These are phyloP conservation scores for Chrysodeixis includens DNA, from an alignment of 2,888 invertebrate species.

Conservation along the genomic window DNA sequence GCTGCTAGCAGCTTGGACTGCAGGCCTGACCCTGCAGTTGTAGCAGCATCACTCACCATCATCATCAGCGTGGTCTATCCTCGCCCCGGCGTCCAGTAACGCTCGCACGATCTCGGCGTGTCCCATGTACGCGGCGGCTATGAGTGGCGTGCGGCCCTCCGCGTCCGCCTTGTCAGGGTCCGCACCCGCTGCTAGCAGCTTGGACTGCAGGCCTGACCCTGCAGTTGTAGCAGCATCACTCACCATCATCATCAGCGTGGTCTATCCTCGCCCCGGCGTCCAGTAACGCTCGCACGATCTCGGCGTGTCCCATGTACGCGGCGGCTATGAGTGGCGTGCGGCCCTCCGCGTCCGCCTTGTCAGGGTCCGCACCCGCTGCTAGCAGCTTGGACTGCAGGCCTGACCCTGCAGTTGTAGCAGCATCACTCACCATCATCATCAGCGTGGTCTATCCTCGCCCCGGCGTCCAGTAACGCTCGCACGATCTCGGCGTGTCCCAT, in stretches of 20 bases:
- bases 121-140: constrained; percentile 99
- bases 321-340: constrained; percentile 92
- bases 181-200: too few species aligned
- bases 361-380: too few species aligned
- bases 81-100: constrained; percentile 94
- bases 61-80: constrained; percentile 95
- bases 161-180: too few species aligned
- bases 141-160: constrained; percentile 76
- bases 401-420: too few species aligned
- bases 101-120: constrained; percentile 97
- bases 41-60: constrained; percentile 89
- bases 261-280: constrained; percentile 95
- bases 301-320: constrained; percentile 98
- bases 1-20: too few species aligned
- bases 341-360: too few species aligned
- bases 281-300: constrained; percentile 95
- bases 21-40: too few species aligned
- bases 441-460: constrained; percentile 95
- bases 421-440: constrained; percentile 93
- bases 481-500: constrained; percentile 99
- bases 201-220: too few species aligned
- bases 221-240: constrained; percentile 32
- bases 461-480: constrained; percentile 93
- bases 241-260: constrained; percentile 95
- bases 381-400: too few species aligned